Percentiles rank a stretch among this genome's conserved stretches.
These are phyloP conservation scores for Zootoca vivipara DNA, from an alignment of 2,113 vertebrate species.

Conservation along the genomic window DNA sequence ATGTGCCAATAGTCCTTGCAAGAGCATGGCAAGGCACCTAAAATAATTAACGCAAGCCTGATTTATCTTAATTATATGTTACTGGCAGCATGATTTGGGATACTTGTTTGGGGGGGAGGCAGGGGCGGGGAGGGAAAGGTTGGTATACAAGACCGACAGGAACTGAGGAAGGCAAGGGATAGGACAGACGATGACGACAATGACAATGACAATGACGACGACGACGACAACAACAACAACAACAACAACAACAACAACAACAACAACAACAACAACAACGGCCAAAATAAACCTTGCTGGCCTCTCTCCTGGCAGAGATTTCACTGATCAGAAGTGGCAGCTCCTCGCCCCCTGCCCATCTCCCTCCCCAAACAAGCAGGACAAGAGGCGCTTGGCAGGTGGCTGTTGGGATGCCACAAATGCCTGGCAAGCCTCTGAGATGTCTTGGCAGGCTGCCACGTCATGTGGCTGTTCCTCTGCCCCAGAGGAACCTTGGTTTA, in stretches of 20 bases:
- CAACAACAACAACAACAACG: background rate
- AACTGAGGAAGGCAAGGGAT: background rate
- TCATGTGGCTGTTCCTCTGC: background rate
- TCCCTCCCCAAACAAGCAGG: background rate
- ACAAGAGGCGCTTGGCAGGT: background rate
- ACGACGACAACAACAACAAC: background rate
- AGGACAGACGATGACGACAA: no score
- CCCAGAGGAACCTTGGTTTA: background rate
- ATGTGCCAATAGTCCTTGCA: background rate
- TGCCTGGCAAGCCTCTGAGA: background rate
- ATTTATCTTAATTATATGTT: background rate
- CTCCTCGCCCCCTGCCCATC: background rate
- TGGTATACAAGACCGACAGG: background rate
- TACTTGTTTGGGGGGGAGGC: background rate
- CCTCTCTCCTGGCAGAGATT: background rate
- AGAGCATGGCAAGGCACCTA: background rate
- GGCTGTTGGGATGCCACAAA: background rate
- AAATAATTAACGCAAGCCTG: background rate
- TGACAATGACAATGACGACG: no score
- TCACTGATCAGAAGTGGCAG: background rate
- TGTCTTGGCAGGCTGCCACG: background rate
- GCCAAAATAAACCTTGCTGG: slow-evolving; percentile 1
- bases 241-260: background rate
- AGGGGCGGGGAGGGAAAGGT: background rate
- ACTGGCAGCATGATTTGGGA: background rate